A percentile compares a stretch with the other conserved stretches of the same genome.
phyloP scores from a whole-genome alignment of 2,797 vertebrate genomes.

The Urosaurus nigricauda region DNA sequence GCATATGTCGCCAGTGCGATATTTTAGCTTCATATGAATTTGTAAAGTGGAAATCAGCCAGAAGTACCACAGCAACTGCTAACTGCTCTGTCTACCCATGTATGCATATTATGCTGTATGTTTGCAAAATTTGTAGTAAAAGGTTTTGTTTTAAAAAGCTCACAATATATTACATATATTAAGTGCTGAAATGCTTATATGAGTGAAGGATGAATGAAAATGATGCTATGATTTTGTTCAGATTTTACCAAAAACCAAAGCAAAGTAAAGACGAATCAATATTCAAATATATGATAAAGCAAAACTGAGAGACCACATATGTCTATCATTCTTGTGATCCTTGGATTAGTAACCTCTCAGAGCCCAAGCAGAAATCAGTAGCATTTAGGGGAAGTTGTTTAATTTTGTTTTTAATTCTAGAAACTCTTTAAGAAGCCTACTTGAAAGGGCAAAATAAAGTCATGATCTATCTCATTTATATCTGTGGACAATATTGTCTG shows the following conservation, averaged over 20 bases:
- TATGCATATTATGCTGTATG: conserved; percentile 76
- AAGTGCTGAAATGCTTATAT: conserved; percentile 38
- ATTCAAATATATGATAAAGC: background rate
- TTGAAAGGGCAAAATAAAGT: conserved; percentile 37
- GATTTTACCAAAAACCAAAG: background rate
- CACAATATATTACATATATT: conserved; percentile 37
- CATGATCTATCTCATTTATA: conserved; percentile 29
- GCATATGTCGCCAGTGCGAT: conserved; percentile 86
- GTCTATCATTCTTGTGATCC: background rate
- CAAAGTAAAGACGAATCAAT: background rate
- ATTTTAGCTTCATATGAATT: conserved; percentile 86
- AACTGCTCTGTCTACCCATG: conserved; percentile 76
- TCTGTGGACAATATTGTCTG: conserved; percentile 58
- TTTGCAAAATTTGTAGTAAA: conserved; percentile 68
- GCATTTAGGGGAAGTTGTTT: conserved; percentile 29
- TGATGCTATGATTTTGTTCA: background rate
- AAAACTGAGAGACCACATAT: background rate
- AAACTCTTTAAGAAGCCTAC: background rate
- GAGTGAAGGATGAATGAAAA: background rate
- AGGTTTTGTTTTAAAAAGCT: conserved; percentile 31
- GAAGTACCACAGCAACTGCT: conserved; percentile 81
- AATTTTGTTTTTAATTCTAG: conserved; percentile 16
- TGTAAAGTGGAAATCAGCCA: conserved; percentile 85
- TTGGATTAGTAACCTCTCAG: conserved; percentile 56
- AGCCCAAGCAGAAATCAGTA: background rate